Base-by-base conservation (phyloP, 2,797 vertebrate genomes). In the Coreius guichenoti region DNA sequence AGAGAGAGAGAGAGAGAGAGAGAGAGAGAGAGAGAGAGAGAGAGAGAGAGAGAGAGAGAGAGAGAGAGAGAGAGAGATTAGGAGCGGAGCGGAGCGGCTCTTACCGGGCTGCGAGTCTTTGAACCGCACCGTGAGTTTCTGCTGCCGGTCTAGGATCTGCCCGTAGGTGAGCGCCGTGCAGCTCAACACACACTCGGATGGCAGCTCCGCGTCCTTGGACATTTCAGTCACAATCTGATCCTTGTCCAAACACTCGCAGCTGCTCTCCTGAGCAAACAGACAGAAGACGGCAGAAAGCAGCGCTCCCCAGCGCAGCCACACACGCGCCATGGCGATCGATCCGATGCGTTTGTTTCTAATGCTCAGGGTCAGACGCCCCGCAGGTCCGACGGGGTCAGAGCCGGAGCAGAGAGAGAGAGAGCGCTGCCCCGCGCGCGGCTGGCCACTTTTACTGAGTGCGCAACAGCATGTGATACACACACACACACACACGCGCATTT, bases 121-220 rank as follows among this genome's bases (percentile, higher is more conserved):
- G 49, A 95, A 89, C 5, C 91, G 88, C 21, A 95, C 91, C 19
- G 92, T 94, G 29, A 81, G 83, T 8, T 83, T 88, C 75, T 94
- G 91, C 85, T 89, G 90, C 21, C 90, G 88, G 31, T 89, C 84
- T 36, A 90, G 0, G 79, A 95, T 93, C 76, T 54, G 90, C 16
- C 87, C 9, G 87, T 90, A 95, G 0, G 91, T 94, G 89, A 91
- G 90, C 13, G 83, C 85, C 0, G 92, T 94, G 89, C 95, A 96
- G 76, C 91, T 90, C 81, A 94, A 68, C 75, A 94, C 88, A 87
- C 95, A 96, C 11, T 89, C 91, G 0, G 93, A 91, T 2, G 91
- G 88, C 5, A 67, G 31, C 29, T 70, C 79, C 80, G 82, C 43
- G 0, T 68, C 72, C 3, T 21, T 81, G 11, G 92, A 67, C 8